Percentiles rank a stretch among this genome's conserved stretches.
Evolutionary conservation across 2,113 vertebrate species (phyloP).

Genomic region (Calonectris borealis): DNA sequence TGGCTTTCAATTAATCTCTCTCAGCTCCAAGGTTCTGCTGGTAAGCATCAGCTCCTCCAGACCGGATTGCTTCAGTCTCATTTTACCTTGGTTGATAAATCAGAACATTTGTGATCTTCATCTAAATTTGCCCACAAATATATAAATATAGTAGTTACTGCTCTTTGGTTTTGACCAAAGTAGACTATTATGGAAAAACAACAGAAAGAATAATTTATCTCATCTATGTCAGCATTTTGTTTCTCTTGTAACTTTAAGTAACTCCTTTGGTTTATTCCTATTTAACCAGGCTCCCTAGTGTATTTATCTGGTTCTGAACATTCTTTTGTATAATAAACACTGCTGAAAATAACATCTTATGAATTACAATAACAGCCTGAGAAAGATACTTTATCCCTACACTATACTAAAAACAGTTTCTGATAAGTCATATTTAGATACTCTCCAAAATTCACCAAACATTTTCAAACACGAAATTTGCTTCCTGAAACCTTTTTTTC

Average conservation of each 20-base stretch:
- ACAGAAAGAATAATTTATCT: conserved; percentile 1
- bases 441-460: background rate
- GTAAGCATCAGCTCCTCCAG: background rate
- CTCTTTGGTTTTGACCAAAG: background rate
- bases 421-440: conserved; percentile 9
- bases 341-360: conserved; percentile 68
- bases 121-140: background rate
- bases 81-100: conserved; percentile 26
- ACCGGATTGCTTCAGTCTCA: background rate
- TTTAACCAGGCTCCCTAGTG: conserved; percentile 54
- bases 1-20: background rate
- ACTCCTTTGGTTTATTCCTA: conserved; percentile 49
- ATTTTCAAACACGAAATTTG: conserved; percentile 22
- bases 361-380: conserved; percentile 57
- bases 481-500: background rate
- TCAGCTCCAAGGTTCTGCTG: background rate
- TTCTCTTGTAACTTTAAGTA: conserved; percentile 45
- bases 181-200: background rate
- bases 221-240: conserved; percentile 28
- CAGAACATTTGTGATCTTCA: background rate
- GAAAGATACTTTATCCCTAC: conserved; percentile 34
- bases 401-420: background rate
- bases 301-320: conserved; percentile 66
- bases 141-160: background rate
- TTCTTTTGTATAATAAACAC: conserved; percentile 62